Percentiles rank a stretch among this genome's conserved stretches.
Conservation (phyloP, 2,888 invertebrate genomes). For the Eristalis tenax region DNA sequence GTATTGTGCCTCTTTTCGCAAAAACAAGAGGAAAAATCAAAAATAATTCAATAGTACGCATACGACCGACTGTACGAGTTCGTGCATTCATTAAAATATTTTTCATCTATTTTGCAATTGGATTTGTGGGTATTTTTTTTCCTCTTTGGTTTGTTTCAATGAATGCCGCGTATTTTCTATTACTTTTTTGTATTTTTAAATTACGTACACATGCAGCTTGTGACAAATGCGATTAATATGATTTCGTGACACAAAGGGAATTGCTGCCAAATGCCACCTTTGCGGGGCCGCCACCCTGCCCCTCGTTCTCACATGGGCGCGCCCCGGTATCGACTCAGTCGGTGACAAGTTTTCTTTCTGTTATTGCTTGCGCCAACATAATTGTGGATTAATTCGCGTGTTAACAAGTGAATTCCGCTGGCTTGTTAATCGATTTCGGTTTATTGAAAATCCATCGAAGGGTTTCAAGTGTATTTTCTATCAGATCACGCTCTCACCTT, state of each 20-base stretch:
- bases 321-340: background rate
- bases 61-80: background rate
- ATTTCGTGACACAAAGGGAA: slow-evolving; percentile 14
- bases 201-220: background rate
- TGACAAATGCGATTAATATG: slow-evolving; percentile 36
- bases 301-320: background rate
- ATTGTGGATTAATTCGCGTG: slow-evolving; percentile 9
- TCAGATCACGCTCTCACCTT: background rate
- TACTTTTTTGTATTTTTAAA: background rate
- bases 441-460: slow-evolving; percentile 37
- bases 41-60: background rate
- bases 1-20: background rate
- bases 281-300: background rate
- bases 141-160: too few relatives aligned
- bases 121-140: background rate
- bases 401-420: slow-evolving; percentile 11
- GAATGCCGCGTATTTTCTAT: slow-evolving; percentile 26
- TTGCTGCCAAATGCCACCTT: slow-evolving; percentile 32
- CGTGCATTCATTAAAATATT: background rate
- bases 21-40: background rate
- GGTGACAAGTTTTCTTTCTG: background rate
- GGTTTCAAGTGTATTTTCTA: slow-evolving; percentile 42
- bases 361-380: background rate
- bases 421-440: slow-evolving; percentile 34
- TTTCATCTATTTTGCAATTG: background rate